Evolutionary conservation across 2,113 vertebrate genomes (phyloP), one percentile per base, ranked within the genome.

Genomic region (Sialia sialis): DNA sequence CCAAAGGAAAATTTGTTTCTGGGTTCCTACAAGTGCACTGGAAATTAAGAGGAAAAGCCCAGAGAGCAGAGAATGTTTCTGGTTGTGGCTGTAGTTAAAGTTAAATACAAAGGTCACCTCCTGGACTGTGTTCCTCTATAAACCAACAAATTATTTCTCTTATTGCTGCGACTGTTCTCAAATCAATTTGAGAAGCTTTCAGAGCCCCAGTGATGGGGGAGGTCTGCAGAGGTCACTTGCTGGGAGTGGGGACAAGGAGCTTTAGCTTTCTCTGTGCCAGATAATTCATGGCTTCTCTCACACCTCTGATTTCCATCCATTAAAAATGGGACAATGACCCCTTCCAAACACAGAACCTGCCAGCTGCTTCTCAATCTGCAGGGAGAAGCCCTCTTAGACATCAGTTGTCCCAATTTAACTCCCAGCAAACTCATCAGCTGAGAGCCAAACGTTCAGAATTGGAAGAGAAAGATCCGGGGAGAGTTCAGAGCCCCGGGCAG

Each of bases 261-360:
- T 84, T 36, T 8, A 30, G 4, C 44, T 43, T 55, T 32, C 1
- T 1, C 46, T 60, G 18, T 39, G 55, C 17, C 52, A 39, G 41
- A 27, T 32, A 52, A 49, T 62, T 73, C 26, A 20, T 2, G 0
- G 10, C 21, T 82, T 44, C 48, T 83, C 41, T 49, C 30, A 9
- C 46, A 51, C 27, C 27, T 48, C 34, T 39, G 54, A 23, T 48
- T 52, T 34, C 43, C 27, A 56, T 7, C 36, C 27, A 15, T 16
- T 8, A 48, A 72, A 55, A 54, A 38, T 1, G 1, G 29, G 18
- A 36, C 32, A 38, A 4, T 0, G 23, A 58, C 25, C 7, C 49
- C 36, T 84, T 55, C 72, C 63, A 77, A 78, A 52, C 17, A 32
- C 18, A 11, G 15, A 38, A 29, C 29, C 34, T 16, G 16, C 14